phyloP scores from a whole-genome alignment of 2,113 vertebrate species.

The Clarias macrocephalus region DNA sequence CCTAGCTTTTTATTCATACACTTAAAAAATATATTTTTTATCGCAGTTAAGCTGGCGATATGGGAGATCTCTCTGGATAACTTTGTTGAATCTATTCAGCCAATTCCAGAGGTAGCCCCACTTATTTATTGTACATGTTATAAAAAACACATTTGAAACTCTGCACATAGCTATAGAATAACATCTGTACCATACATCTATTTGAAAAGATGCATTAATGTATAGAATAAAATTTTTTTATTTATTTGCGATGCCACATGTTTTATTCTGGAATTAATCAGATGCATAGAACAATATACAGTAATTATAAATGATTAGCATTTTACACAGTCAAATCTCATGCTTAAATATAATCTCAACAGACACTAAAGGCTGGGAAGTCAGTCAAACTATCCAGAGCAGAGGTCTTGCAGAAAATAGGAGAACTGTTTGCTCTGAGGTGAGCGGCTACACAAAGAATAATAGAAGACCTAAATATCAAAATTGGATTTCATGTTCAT shows the following conservation, averaged over 20 bases:
- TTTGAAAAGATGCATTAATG: neutral
- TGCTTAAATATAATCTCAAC: constrained; percentile 10
- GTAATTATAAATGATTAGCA: neutral
- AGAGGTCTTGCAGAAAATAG: constrained; percentile 97
- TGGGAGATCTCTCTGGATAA: constrained; percentile 94
- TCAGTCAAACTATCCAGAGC: constrained; percentile 90
- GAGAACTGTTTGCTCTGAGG: constrained; percentile 93
- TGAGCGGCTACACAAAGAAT: constrained; percentile 58
- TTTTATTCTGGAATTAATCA: neutral
- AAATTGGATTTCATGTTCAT: neutral
- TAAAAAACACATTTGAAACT: constrained; percentile 6
- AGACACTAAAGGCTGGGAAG: constrained; percentile 88
- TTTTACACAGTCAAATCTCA: neutral
- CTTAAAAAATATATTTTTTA: constrained; percentile 1
- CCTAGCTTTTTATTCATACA: neutral
- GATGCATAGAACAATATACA: neutral
- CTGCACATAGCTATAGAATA: neutral
- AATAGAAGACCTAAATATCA: neutral
- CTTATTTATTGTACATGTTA: constrained; percentile 17
- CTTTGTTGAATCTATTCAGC: constrained; percentile 96
- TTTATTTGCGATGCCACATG: neutral
- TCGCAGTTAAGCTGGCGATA: constrained; percentile 93
- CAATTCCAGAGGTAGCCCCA: constrained; percentile 91
- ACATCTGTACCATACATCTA: neutral
- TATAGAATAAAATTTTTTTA: neutral